Evolutionary conservation across 2,113 vertebrate genomes (phyloP).

Genomic region (Oophaga pumilio): DNA sequence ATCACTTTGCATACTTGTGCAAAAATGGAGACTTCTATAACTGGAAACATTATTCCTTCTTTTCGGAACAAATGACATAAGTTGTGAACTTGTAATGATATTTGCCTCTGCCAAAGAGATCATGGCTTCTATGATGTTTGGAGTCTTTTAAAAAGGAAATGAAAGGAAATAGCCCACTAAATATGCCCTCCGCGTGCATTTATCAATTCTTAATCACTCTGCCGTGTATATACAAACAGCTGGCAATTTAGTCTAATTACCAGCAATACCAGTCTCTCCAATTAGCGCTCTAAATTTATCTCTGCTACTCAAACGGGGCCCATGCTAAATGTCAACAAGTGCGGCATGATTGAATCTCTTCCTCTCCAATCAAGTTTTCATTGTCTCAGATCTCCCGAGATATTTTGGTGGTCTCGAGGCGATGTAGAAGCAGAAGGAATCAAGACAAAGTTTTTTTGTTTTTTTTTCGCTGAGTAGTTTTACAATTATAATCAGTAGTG

Average conservation of each 20-base stretch:
- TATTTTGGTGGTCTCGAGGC: conserved; percentile 8
- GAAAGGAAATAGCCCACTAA: conserved; percentile 29
- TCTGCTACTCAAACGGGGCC: conserved; percentile 21
- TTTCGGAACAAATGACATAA: conserved; percentile 27
- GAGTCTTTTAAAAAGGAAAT: conserved; percentile 38
- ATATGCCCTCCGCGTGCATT: conserved; percentile 33
- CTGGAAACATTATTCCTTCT: conserved; percentile 8
- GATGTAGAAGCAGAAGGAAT: conserved; percentile 23
- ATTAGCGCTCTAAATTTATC: conserved; percentile 49
- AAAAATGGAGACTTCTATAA: neutral
- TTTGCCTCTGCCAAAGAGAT: conserved; percentile 17
- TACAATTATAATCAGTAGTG: conserved; percentile 25
- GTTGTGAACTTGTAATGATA: conserved; percentile 16
- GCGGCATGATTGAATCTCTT: conserved; percentile 36
- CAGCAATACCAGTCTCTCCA: conserved; percentile 30
- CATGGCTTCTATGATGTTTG: conserved; percentile 17
- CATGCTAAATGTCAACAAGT: conserved; percentile 34
- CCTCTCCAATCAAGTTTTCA: conserved; percentile 55
- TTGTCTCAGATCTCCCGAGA: conserved; percentile 34
- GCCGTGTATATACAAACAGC: conserved; percentile 43
- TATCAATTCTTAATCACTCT: conserved; percentile 49
- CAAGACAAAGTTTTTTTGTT: conserved; percentile 2
- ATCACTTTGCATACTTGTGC: conserved; percentile 9
- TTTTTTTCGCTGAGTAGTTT: neutral
- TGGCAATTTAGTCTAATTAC: conserved; percentile 36